Evolutionary conservation across 2,113 vertebrate genomes (phyloP).

Genomic region (Archocentrus centrarchus): DNA sequence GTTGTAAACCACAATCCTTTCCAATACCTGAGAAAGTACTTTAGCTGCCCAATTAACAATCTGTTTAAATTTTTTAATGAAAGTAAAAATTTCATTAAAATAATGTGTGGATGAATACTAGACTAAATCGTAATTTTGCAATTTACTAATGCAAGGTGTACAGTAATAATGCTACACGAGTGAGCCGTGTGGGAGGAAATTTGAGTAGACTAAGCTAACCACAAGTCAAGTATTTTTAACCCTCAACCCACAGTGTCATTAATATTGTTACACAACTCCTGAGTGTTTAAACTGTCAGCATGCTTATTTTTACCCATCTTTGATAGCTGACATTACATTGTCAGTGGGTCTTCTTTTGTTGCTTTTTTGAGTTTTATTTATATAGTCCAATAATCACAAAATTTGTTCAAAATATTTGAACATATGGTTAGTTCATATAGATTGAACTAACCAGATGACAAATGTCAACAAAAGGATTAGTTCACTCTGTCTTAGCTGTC

Average conservation of each 20-base stretch:
- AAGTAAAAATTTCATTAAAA: not conserved
- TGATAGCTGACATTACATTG: not conserved
- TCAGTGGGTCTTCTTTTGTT: not conserved
- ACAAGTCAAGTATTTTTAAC: conserved; percentile 11
- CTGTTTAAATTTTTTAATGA: not conserved
- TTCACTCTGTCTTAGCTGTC: not conserved
- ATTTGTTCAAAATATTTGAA: not conserved
- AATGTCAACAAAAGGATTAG: not conserved
- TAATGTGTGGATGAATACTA: not conserved
- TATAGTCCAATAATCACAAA: not conserved
- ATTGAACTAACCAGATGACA: not conserved
- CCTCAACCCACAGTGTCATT: not conserved
- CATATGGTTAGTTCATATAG: not conserved
- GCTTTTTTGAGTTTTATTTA: not conserved
- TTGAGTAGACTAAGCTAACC: not conserved
- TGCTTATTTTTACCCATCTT: not conserved
- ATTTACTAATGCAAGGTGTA: not conserved
- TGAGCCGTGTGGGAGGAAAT: not conserved
- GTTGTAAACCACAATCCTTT: not conserved
- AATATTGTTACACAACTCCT: not conserved
- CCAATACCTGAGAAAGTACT: no score
- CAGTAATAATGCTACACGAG: not conserved
- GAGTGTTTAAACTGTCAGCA: not conserved
- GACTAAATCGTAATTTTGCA: not conserved
- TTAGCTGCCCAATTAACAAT: not conserved